Percentiles rank a stretch among this genome's conserved stretches.
phyloP scores from a whole-genome alignment of 92 coral and sea anemone genomes.

The Zoanthus sociatus region DNA sequence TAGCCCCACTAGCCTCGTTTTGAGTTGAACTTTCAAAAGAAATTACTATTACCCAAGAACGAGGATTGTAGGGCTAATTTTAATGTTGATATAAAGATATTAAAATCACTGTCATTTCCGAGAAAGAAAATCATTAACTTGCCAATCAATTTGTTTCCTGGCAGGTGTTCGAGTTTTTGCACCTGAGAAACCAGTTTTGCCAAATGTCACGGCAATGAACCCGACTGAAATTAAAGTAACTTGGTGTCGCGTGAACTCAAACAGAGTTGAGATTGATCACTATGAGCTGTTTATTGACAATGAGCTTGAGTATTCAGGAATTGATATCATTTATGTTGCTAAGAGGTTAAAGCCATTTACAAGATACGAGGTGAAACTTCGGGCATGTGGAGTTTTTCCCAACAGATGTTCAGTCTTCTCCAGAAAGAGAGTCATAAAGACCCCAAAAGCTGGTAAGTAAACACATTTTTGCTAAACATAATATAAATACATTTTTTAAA shows the following conservation, averaged over 20 bases:
- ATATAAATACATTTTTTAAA: neutral
- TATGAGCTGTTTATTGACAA: slow-evolving; percentile 93
- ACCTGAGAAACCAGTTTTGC: slow-evolving; percentile 91
- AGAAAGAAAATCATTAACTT: neutral
- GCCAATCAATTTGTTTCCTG: neutral
- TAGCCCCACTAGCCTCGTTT: no score
- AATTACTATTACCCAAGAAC: neutral
- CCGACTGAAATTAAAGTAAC: slow-evolving; percentile 91
- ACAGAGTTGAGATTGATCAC: slow-evolving; percentile 86
- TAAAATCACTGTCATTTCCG: neutral
- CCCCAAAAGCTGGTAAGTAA: slow-evolving; percentile 79
- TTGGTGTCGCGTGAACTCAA: slow-evolving; percentile 93
- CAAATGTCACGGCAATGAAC: slow-evolving; percentile 89
- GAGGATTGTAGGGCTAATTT: no score
- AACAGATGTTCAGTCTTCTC: slow-evolving; percentile 85
- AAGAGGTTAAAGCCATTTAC: slow-evolving; percentile 91
- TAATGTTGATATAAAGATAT: no score
- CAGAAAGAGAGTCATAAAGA: slow-evolving; percentile 72
- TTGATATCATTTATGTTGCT: slow-evolving; percentile 91
- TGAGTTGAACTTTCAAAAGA: no score
- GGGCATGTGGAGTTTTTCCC: slow-evolving; percentile 91
- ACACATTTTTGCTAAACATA: neutral
- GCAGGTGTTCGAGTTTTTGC: slow-evolving; percentile 38
- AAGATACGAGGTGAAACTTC: slow-evolving; percentile 90
- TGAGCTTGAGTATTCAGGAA: slow-evolving; percentile 93